phyloP scores from a whole-genome alignment of 2,113 vertebrate species.

The Pteruthius melanotis region DNA sequence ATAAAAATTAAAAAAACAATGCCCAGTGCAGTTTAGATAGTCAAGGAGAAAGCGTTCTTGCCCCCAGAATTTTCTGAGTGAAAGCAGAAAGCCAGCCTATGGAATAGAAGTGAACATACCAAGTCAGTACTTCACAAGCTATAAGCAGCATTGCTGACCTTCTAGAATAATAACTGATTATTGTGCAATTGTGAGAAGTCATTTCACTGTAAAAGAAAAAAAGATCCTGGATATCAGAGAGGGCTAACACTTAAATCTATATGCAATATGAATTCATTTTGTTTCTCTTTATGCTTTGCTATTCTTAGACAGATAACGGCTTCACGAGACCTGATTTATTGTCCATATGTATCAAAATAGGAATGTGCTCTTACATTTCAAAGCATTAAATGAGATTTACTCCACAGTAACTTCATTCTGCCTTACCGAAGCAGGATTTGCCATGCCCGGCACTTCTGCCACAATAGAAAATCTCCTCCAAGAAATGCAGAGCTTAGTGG shows the following conservation, averaged over 20 bases:
- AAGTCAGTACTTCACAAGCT: background rate
- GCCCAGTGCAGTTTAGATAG: background rate
- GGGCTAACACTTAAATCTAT: conserved; percentile 3
- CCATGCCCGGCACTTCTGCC: conserved; percentile 34
- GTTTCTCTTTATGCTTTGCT: conserved; percentile 44
- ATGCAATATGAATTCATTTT: conserved; percentile 38
- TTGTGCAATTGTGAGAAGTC: background rate
- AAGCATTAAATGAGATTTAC: conserved; percentile 71
- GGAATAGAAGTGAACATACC: background rate
- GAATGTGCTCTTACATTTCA: conserved; percentile 35
- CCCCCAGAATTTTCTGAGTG: background rate
- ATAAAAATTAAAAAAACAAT: background rate
- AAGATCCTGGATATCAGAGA: background rate
- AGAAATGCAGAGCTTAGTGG: conserved; percentile 60
- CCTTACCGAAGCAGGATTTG: conserved; percentile 64
- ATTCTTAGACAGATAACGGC: conserved; percentile 19
- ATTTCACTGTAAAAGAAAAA: background rate
- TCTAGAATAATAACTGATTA: background rate
- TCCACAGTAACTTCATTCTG: conserved; percentile 63
- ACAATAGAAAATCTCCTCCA: conserved; percentile 61
- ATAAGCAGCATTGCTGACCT: background rate
- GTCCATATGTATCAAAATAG: conserved; percentile 41
- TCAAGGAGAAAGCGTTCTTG: background rate
- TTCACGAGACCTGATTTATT: conserved; percentile 47
- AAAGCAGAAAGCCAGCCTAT: background rate